Conservation (phyloP, 2,888 invertebrate species). For the Epinotia brunnichana region DNA sequence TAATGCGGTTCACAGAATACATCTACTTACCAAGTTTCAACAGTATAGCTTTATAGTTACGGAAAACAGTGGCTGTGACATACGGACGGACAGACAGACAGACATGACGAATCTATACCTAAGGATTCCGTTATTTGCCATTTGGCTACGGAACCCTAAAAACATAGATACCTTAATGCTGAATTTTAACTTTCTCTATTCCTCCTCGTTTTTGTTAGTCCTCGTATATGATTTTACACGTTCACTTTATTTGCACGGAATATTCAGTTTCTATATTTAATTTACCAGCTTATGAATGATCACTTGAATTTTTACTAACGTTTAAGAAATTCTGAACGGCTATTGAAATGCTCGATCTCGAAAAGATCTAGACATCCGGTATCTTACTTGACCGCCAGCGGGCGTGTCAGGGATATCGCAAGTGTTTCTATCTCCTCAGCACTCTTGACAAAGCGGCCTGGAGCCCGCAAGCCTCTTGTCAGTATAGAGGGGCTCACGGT, state of each 20-base stretch:
- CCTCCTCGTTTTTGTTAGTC: conserved; percentile 1
- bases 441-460: conserved; percentile 68
- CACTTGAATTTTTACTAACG: neutral
- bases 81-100: too few relatives aligned
- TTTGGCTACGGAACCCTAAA: too few relatives aligned
- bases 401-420: conserved; percentile 61
- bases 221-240: neutral
- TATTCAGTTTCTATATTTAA: conserved; percentile 11
- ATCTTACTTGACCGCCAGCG: conserved; percentile 47
- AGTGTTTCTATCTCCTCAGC: conserved; percentile 64
- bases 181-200: conserved; percentile 34
- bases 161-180: conserved; percentile 40
- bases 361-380: conserved; percentile 15
- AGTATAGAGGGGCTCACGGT: conserved; percentile 60
- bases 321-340: neutral
- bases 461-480: conserved; percentile 69
- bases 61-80: too few relatives aligned
- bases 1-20: too few relatives aligned
- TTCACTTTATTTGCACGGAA: conserved; percentile 19
- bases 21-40: too few relatives aligned
- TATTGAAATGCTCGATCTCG: neutral
- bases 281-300: neutral
- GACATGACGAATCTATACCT: too few relatives aligned
- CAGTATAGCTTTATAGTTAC: too few relatives aligned
- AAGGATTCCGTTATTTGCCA: too few relatives aligned